phyloP scores from a whole-genome alignment of 2,888 invertebrate species.

The Ormyrus nitidulus region DNA sequence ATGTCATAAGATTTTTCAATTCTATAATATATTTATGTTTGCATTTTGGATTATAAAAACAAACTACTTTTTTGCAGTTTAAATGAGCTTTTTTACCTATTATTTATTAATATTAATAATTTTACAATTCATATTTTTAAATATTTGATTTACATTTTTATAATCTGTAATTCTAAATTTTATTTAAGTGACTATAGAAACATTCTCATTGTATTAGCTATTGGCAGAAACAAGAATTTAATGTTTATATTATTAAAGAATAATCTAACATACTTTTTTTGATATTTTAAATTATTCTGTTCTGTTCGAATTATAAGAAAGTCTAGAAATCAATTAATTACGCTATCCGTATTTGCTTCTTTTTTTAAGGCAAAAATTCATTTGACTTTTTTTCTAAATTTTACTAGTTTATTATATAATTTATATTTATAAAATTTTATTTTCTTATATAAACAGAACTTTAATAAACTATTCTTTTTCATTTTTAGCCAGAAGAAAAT shows the following conservation, averaged over 20 bases:
- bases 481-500: constrained; percentile 63
- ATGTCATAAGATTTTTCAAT: no score
- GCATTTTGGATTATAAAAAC: not conserved
- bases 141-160: not conserved
- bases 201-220: no score
- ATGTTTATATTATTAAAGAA: no score
- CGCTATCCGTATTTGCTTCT: no score
- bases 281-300: no score
- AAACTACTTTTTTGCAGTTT: constrained; percentile 30
- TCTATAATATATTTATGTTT: not conserved
- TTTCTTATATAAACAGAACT: not conserved
- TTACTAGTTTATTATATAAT: not conserved
- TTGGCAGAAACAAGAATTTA: no score
- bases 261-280: no score
- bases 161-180: no score
- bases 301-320: no score
- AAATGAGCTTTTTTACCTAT: not conserved
- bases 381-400: not conserved
- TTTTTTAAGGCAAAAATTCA: no score
- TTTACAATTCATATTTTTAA: not conserved
- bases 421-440: not conserved
- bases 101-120: constrained; percentile 1
- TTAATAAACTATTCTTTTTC: not conserved
- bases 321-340: not conserved
- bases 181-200: no score